Percentiles rank a stretch among this genome's conserved stretches.
Evolutionary conservation across 1,140 invertebrate species (phyloP).

Genomic region (Euwallacea similis): DNA sequence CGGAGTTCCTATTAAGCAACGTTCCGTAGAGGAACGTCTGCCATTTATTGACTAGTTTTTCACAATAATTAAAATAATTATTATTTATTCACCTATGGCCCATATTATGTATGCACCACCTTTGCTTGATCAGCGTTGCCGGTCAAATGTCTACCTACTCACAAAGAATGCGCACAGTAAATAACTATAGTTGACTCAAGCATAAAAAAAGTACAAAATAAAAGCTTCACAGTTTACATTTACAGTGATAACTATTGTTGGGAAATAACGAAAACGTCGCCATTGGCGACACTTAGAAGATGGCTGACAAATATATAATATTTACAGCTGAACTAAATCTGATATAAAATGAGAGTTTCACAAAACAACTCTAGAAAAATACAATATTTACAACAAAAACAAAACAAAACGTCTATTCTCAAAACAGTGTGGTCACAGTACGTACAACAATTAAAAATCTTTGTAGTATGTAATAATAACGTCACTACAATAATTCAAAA

Average conservation of each 20-base stretch:
- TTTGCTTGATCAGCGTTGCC: not conserved
- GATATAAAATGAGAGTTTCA: not conserved
- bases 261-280: not conserved
- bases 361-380: slow-evolving; percentile 11
- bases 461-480: too few relatives aligned
- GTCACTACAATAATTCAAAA: too few relatives aligned
- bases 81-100: slow-evolving; percentile 42
- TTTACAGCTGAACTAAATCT: slow-evolving; percentile 45
- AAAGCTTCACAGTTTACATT: not conserved
- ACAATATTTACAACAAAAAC: slow-evolving; percentile 1
- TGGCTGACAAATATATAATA: slow-evolving; percentile 53
- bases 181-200: not conserved
- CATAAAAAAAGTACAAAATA: slow-evolving; percentile 1
- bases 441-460: too few relatives aligned
- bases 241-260: too few relatives aligned
- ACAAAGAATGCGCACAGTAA: too few relatives aligned
- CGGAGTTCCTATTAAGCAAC: slow-evolving; percentile 53
- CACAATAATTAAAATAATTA: slow-evolving; percentile 42
- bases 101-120: slow-evolving; percentile 29
- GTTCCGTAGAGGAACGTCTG: slow-evolving; percentile 40
- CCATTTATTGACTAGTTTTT: slow-evolving; percentile 53
- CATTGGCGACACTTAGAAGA: slow-evolving; percentile 3
- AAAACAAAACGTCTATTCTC: not conserved
- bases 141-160: too few relatives aligned
- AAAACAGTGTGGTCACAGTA: too few relatives aligned